Evolutionary conservation across 2,797 vertebrate species (phyloP), one percentile per base, ranked within the genome.

Genomic region (Schizopygopsis malacanthus): DNA sequence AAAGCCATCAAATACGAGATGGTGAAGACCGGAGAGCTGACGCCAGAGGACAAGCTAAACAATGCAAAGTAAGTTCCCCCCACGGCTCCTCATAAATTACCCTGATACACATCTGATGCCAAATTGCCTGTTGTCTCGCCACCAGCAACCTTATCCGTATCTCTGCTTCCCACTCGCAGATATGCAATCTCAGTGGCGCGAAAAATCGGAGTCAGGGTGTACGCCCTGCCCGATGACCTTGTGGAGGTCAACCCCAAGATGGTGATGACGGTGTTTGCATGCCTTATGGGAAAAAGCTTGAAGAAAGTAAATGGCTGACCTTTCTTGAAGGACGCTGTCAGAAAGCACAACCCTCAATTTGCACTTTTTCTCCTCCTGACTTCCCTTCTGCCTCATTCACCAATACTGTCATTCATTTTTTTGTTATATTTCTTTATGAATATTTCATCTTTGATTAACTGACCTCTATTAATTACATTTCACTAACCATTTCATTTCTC

Each of bases 171-270:
- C 87, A 87, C 89, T 92, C 86, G 8, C 93, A 99, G 98, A 94
- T 99, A 99, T 3, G 98, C 97, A 4, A 95, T 99, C 94, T 98
- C 98, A 59, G 93, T 99, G 92, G 97, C 98, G 86, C 97, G 98
- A 86, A 99, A 99, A 94, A 98, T 99, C 0, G 98, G 98, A 79
- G 97, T 97, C 85, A 96, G 97, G 81, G 98, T 99, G 89, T 99
- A 99, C 2, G 96, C 98, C 1, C 95, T 98, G 88, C 97, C 98
- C 1, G 98, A 99, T 4, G 98, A 99, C 90, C 93, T 99, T 54
- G 96, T 99, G 88, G 96, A 98, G 90, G 97, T 99, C 90, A 99
- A 99, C 83, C 97, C 98, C 87, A 98, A 98, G 95, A 99, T 99
- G 98, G 98, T 99, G 92, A 95, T 99, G 96, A 99, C 98, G 0